These are phyloP conservation scores for Parnassius mnemosyne DNA, from an alignment of 2,888 invertebrate genomes.

Conservation along the genomic window DNA sequence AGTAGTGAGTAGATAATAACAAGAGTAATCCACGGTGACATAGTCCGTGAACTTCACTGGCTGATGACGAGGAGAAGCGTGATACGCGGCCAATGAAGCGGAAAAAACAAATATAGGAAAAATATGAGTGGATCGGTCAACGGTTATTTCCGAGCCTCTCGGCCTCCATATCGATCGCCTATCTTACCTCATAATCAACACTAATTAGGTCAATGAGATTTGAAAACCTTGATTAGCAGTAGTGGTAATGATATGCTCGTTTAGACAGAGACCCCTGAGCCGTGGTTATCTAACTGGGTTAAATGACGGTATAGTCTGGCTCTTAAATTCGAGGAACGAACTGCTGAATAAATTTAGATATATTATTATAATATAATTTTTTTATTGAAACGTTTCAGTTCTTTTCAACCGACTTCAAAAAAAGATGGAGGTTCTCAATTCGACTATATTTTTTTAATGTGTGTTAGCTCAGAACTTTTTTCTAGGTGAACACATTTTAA, in stretches of 20 bases:
- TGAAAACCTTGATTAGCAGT: conserved; percentile 53
- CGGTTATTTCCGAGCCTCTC: neutral
- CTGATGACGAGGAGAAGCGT: too few species aligned
- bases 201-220: conserved; percentile 67
- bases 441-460: too few species aligned
- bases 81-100: neutral
- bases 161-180: conserved; percentile 22
- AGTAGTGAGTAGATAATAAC: too few species aligned
- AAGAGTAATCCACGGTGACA: too few species aligned
- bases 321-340: neutral
- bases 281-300: conserved; percentile 69
- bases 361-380: neutral
- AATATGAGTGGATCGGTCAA: neutral
- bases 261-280: conserved; percentile 23
- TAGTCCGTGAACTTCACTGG: too few species aligned
- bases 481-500: too few species aligned
- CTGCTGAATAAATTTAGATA: neutral
- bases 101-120: neutral
- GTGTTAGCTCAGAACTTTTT: too few species aligned
- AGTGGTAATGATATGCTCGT: conserved; percentile 29
- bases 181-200: conserved; percentile 41
- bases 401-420: too few species aligned
- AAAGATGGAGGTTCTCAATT: too few species aligned
- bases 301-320: conserved; percentile 38
- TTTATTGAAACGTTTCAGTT: neutral